phyloP scores from a whole-genome alignment of 2,113 vertebrate species.

The Riparia riparia region DNA sequence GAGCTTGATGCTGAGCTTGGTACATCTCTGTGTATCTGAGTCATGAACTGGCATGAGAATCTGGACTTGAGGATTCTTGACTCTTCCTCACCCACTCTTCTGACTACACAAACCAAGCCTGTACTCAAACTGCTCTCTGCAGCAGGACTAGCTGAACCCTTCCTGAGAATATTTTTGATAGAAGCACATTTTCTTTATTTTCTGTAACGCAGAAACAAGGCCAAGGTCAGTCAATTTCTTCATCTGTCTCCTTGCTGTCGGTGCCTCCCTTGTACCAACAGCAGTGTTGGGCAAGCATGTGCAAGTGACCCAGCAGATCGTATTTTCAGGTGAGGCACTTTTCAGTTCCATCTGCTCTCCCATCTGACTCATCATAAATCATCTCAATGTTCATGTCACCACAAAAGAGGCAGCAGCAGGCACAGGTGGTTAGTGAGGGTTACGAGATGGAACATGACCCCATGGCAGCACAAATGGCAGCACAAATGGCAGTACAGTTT shows the following conservation, averaged over 20 bases:
- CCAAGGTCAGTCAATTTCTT: not conserved
- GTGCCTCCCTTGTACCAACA: not conserved
- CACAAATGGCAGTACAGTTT: not conserved
- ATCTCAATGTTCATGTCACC: not conserved
- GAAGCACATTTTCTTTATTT: not conserved
- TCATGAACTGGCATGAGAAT: not conserved
- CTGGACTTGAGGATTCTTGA: not conserved
- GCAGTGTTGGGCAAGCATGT: not conserved
- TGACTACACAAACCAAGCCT: not conserved
- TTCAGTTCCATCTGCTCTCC: not conserved
- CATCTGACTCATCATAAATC: not conserved
- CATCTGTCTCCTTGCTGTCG: not conserved
- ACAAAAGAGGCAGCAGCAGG: not conserved
- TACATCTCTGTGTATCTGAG: constrained; percentile 8
- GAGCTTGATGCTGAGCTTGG: not conserved
- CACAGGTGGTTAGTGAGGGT: not conserved
- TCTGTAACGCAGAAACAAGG: not conserved
- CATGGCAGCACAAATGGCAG: not conserved
- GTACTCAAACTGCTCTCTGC: not conserved
- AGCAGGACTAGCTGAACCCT: not conserved
- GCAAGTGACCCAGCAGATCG: not conserved
- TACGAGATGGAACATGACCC: not conserved
- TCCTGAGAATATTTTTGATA: not conserved
- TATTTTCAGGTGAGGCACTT: constrained; percentile 3
- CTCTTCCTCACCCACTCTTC: not conserved